These are phyloP conservation scores for Polypterus senegalus DNA, from an alignment of 2,113 vertebrate species.

Conservation along the genomic window DNA sequence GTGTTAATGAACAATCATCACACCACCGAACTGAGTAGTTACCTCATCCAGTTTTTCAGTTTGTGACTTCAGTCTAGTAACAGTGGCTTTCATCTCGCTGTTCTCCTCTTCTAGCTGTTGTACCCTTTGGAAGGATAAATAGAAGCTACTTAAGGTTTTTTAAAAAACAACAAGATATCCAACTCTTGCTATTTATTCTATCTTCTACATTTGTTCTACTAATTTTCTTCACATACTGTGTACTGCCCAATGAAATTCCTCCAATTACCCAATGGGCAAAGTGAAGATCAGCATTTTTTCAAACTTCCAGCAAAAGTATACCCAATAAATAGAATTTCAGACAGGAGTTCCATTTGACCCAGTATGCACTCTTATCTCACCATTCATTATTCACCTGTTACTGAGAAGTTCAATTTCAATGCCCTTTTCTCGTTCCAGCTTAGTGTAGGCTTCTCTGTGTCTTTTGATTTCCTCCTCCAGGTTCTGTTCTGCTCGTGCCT, in stretches of 20 bases:
- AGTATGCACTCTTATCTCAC: not conserved
- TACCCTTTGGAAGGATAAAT: constrained; percentile 45
- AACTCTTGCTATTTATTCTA: no score
- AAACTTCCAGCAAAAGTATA: no score
- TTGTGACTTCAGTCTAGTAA: constrained; percentile 73
- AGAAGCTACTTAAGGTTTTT: no score
- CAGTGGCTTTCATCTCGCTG: constrained; percentile 49
- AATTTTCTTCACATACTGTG: no score
- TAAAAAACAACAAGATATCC: no score
- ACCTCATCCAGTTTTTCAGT: constrained; percentile 89
- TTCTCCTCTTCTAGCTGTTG: constrained; percentile 89
- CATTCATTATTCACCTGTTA: constrained; percentile 50
- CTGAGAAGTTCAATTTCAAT: constrained; percentile 76
- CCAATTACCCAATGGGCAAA: not conserved
- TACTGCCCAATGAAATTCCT: no score
- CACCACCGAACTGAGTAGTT: constrained; percentile 11
- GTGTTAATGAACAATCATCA: no score
- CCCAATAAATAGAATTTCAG: no score
- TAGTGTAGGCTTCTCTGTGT: constrained; percentile 71
- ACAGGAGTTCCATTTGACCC: not conserved
- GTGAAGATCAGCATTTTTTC: no score
- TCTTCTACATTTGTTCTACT: no score
- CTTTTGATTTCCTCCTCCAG: constrained; percentile 66
- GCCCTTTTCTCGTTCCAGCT: constrained; percentile 76
- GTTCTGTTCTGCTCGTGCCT: constrained; percentile 66